phyloP scores from a whole-genome alignment of 2,797 vertebrate genomes.

The Hemitrygon akajei region DNA sequence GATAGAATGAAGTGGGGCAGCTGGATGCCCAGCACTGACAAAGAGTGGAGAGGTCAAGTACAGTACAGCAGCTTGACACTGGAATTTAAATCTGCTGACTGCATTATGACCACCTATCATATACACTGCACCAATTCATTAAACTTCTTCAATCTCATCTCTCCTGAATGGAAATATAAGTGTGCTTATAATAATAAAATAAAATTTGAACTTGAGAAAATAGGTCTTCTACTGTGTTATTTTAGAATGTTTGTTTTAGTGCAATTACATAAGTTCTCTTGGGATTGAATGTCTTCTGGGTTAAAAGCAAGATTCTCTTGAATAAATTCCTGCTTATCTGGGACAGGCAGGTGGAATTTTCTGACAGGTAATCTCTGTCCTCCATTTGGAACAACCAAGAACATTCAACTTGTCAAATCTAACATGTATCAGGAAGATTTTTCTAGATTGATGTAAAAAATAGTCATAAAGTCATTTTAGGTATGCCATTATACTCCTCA shows the following conservation, averaged over 20 bases:
- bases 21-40: no score
- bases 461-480: neutral
- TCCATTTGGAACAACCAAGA: neutral
- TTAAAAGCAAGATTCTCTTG: neutral
- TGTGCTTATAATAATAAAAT: neutral
- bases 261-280: constrained; percentile 31
- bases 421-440: neutral
- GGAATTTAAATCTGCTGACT: neutral
- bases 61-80: no score
- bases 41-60: no score
- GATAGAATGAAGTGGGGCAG: no score
- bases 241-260: constrained; percentile 29
- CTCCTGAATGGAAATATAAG: constrained; percentile 2
- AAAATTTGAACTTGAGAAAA: neutral
- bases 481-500: neutral
- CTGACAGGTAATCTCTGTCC: neutral
- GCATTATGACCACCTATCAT: neutral
- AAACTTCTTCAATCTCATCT: neutral
- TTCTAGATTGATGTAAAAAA: neutral
- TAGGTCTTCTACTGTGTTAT: neutral
- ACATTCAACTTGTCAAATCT: neutral
- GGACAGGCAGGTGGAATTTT: neutral
- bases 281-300: constrained; percentile 4
- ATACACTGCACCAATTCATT: neutral
- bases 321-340: constrained; percentile 24